phyloP scores from a whole-genome alignment of 2,113 vertebrate species.

The Seriola quinqueradiata region DNA sequence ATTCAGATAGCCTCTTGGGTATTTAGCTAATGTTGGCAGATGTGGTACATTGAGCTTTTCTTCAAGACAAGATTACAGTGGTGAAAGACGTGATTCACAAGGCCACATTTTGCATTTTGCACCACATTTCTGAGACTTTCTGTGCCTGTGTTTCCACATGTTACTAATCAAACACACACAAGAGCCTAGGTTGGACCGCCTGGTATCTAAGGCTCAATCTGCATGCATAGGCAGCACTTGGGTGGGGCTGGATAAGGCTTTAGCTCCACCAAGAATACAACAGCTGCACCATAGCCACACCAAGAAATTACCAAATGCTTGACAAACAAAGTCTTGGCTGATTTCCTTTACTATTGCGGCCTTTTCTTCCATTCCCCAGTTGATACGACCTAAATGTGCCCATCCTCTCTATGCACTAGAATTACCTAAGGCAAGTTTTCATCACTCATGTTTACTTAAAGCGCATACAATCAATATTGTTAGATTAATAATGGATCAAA shows the following conservation, averaged over 20 bases:
- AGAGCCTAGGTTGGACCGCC: neutral
- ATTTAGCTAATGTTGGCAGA: neutral
- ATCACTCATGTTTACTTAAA: constrained; percentile 4
- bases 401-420: neutral
- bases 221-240: neutral
- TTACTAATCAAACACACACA: neutral
- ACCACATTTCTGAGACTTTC: neutral
- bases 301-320: neutral
- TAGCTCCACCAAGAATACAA: neutral
- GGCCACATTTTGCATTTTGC: neutral
- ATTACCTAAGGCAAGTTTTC: neutral
- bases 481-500: neutral
- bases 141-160: neutral
- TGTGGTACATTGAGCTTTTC: neutral
- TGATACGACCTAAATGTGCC: neutral
- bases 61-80: neutral
- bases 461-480: neutral
- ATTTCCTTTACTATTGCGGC: neutral
- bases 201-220: constrained; percentile 16
- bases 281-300: neutral
- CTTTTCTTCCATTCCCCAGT: neutral
- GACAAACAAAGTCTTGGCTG: neutral
- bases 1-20: neutral
- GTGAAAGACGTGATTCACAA: neutral
- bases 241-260: neutral